Base-by-base conservation (phyloP, 1,140 invertebrate genomes). In the Whitmania pigra region DNA sequence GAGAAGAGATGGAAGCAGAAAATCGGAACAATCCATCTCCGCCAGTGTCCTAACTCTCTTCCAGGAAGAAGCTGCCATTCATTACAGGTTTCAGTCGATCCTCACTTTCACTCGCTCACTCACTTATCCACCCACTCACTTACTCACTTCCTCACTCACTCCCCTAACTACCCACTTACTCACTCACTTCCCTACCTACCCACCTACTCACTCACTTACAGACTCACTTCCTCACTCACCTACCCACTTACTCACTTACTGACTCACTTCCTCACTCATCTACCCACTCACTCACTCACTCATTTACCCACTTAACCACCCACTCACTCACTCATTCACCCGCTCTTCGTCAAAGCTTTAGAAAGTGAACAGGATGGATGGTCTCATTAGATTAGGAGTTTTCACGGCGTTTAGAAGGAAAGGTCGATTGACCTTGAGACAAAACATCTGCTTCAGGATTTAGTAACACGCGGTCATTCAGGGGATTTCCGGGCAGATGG, bases 251-350 rank as follows among this genome's bases (percentile, higher is more conserved):
- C 69, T 53, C 69, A 54, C 69, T 53, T 20, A 71, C 69, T 53
- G 36, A 71, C 69, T 53, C 69, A 70, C 73, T 53, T 53, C 43
- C 69, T 53, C 69, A 70, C 69, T 53, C 69, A 70, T 9, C 17
- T 40, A 70, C 69, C 17, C 69, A 71, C 69, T 53, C 69, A 71
- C 69, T 2, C 69, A 71, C 69, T 53, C 69, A 71, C 49, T 53
- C 69, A 54, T 43, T 69, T 29, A 69, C 68, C 40, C 68, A 69
- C 68, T 69, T 29, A 69, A 22, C 40, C 68, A 69, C 68, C 40
- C 68, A 69, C 68, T 69, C 68, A 69, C 68, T 69, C 68, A 69
- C 68, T 69, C 68, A 60, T 17, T 60, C 57, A 60, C 57, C n/a
- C 20, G 40, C 27, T 71, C 31, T 49, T 60, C 69, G 5, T 40